Evolutionary conservation across 2,888 invertebrate genomes (phyloP).

Genomic region (Andricus quercusramuli): DNA sequence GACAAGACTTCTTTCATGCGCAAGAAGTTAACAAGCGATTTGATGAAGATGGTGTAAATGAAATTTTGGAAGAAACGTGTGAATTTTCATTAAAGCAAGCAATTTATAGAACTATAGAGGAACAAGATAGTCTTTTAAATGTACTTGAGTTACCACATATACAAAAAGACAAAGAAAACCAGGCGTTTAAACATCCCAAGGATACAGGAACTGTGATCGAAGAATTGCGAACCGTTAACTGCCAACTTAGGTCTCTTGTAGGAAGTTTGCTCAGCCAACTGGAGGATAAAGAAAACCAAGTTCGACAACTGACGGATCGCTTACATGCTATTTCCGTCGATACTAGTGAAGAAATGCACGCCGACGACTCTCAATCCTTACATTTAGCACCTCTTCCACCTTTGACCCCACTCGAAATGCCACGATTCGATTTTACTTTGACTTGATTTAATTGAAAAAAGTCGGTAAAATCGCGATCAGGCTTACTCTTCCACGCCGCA

Average conservation of each 20-base stretch:
- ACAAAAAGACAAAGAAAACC: constrained; percentile 8
- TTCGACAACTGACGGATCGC: constrained; percentile 81
- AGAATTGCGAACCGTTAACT: constrained; percentile 84
- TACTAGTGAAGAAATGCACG: constrained; percentile 63
- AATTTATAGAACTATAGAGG: constrained; percentile 84
- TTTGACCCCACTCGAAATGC: constrained; percentile 83
- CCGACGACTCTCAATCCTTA: constrained; percentile 67
- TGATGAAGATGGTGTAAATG: constrained; percentile 45
- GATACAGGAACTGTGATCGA: constrained; percentile 83
- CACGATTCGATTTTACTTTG: constrained; percentile 80
- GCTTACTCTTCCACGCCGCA: too few relatives aligned
- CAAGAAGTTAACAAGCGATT: constrained; percentile 59
- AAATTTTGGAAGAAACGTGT: constrained; percentile 55
- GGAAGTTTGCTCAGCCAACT: constrained; percentile 83
- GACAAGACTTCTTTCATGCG: constrained; percentile 63
- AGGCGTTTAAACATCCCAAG: constrained; percentile 81
- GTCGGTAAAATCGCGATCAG: too few relatives aligned
- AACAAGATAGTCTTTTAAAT: constrained; percentile 82
- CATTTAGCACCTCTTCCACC: constrained; percentile 77
- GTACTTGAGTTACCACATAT: constrained; percentile 64
- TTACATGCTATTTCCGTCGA: constrained; percentile 72
- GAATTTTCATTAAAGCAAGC: constrained; percentile 70
- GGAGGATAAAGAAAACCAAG: constrained; percentile 84
- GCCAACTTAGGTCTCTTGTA: constrained; percentile 82
- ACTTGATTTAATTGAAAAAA: constrained; percentile 46